Base-by-base conservation (phyloP, 2,888 invertebrate species). In the Stictocephala bisonia region DNA sequence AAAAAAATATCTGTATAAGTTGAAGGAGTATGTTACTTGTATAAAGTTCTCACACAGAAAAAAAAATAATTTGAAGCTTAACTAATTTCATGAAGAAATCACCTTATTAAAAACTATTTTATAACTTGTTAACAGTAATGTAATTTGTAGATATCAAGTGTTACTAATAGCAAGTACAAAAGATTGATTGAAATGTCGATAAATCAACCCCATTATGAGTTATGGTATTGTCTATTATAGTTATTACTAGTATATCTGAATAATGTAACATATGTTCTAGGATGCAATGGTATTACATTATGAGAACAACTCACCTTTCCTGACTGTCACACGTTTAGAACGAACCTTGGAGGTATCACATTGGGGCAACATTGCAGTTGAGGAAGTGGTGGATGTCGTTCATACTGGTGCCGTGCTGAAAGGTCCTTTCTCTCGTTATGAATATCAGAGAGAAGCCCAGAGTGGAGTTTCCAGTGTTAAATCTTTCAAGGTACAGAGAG, bases 321-420 rank as follows among this genome's bases (percentile, higher is more conserved):
- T 99, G 78, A 95, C 95, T n/a, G 95, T 98, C 0, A 94, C 93
- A 0, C 88, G 89, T 53, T 84, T 99, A 78, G 93, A 94, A 79
- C 89, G 99, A 60, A 86, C 90, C 0, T 93, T 99, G 80, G 99
- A 99, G 85, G 90, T 99, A 1, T 99, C 99, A 0, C 99, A 99
- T 83, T 99, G 99, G 99, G 99, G 99, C 7, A 98, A 99, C 82
- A 95, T 99, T 80, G 99, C 99, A 22, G 89, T 99, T 0, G 97
- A 99, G 83, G 99, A 99, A 83, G 90, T 92, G 6, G 90, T 99
- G 79, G 95, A 97, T 83, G 87, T 99, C 77, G 87, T 91, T 20
- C 99, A 99, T 82, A 92, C 93, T 53, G 99, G 99, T 48, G 99
- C 99, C 11, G 87, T 90, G 76, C 85, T 99, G 44, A 97, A 97